Evolutionary conservation across 2,113 vertebrate species (phyloP).

Genomic region (Carettochelys insculpta): DNA sequence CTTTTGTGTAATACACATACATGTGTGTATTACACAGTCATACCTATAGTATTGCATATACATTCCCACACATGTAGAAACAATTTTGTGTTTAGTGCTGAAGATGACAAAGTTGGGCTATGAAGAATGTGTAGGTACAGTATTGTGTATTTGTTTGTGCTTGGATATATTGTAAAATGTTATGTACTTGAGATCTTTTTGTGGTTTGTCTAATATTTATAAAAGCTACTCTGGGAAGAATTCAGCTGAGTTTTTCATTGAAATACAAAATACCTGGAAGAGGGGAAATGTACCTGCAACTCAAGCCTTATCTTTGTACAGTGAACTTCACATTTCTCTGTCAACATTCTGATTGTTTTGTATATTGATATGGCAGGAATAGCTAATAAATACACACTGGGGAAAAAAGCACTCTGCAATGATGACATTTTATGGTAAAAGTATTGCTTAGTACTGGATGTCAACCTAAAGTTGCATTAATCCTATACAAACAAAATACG

Average conservation of each 20-base stretch:
- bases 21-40: background rate
- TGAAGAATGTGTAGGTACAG: conserved; percentile 78
- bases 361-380: conserved; percentile 96
- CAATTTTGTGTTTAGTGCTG: conserved; percentile 49
- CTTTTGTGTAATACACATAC: background rate
- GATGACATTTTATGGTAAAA: conserved; percentile 34
- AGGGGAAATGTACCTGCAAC: conserved; percentile 81
- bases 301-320: conserved; percentile 97
- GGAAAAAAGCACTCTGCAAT: conserved; percentile 67
- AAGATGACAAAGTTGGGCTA: conserved; percentile 53
- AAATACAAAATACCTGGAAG: conserved; percentile 67
- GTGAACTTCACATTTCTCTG: conserved; percentile 96
- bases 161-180: conserved; percentile 78
- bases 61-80: conserved; percentile 47
- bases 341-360: conserved; percentile 94
- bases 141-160: conserved; percentile 81
- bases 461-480: background rate
- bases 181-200: conserved; percentile 80
- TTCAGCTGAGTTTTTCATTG: conserved; percentile 76
- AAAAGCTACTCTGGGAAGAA: conserved; percentile 89
- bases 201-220: conserved; percentile 84
- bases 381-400: conserved; percentile 84
- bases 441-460: background rate
- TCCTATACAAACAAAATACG: background rate
- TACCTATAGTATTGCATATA: conserved; percentile 39